phyloP scores from a whole-genome alignment of 2,888 invertebrate species.

The Orthonevra nobilis region DNA sequence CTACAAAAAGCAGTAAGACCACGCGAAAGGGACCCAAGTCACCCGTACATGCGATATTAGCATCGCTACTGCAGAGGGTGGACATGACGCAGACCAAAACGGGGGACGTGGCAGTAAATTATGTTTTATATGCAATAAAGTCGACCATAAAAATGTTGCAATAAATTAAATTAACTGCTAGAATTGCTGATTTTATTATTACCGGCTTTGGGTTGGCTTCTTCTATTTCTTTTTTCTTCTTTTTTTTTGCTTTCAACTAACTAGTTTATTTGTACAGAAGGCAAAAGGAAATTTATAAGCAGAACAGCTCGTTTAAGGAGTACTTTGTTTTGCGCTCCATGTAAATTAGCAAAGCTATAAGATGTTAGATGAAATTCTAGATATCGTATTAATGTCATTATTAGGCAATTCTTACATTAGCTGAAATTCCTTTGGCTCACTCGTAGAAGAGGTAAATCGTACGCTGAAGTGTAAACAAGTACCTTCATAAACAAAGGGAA shows the following conservation, averaged over 20 bases:
- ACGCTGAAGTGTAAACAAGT: no score
- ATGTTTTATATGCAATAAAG: constrained; percentile 81
- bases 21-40: constrained; percentile 51
- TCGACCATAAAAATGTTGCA: constrained; percentile 81
- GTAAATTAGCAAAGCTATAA: background rate
- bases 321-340: background rate
- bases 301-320: constrained; percentile 4
- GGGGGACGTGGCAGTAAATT: constrained; percentile 79
- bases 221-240: constrained; percentile 44
- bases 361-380: background rate
- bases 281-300: constrained; percentile 1
- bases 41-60: constrained; percentile 58
- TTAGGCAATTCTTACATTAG: no score
- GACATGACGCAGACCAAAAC: constrained; percentile 42
- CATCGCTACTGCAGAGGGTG: constrained; percentile 51
- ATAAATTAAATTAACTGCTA: constrained; percentile 81
- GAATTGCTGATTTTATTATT: constrained; percentile 80
- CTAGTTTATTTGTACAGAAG: no score
- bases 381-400: background rate
- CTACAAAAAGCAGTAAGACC: constrained; percentile 34
- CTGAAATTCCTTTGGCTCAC: no score
- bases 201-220: constrained; percentile 52
- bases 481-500: no score
- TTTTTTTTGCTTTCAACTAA: background rate
- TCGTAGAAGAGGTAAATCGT: no score